Conservation (phyloP, 2,113 vertebrate species). For the Chloroceryle aenea region DNA sequence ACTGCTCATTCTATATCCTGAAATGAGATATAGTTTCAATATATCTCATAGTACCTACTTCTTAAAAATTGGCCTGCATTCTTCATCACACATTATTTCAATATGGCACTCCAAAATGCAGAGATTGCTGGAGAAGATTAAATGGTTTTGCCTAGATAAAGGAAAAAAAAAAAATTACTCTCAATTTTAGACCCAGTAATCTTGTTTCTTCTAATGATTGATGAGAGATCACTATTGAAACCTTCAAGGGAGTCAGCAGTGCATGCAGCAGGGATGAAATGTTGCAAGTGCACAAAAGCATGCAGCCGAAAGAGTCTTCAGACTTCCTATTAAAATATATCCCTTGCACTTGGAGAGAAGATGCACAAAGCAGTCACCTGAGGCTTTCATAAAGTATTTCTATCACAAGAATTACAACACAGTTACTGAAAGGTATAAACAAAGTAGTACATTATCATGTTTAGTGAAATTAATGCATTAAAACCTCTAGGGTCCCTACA, state of each 20-base stretch:
- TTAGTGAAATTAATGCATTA: neutral
- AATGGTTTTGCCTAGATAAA: neutral
- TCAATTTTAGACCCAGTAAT: neutral
- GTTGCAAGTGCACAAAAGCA: neutral
- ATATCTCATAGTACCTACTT: neutral
- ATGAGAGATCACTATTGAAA: conserved; percentile 3
- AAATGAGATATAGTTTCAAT: neutral
- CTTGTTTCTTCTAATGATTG: conserved; percentile 23
- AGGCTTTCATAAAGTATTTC: neutral
- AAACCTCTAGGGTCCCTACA: neutral
- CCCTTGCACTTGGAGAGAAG: neutral
- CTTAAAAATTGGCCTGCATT: neutral
- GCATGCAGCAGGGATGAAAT: neutral
- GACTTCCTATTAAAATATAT: neutral
- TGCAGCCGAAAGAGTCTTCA: neutral
- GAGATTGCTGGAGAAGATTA: neutral
- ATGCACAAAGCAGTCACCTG: neutral
- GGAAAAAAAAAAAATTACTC: neutral
- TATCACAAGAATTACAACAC: neutral
- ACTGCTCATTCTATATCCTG: neutral
- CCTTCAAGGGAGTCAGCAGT: conserved; percentile 29
- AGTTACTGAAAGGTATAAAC: neutral
- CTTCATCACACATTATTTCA: neutral
- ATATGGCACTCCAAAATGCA: neutral
- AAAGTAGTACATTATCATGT: neutral